Evolutionary conservation across 2,113 vertebrate species (phyloP).

Genomic region (Prunella fulvescens): DNA sequence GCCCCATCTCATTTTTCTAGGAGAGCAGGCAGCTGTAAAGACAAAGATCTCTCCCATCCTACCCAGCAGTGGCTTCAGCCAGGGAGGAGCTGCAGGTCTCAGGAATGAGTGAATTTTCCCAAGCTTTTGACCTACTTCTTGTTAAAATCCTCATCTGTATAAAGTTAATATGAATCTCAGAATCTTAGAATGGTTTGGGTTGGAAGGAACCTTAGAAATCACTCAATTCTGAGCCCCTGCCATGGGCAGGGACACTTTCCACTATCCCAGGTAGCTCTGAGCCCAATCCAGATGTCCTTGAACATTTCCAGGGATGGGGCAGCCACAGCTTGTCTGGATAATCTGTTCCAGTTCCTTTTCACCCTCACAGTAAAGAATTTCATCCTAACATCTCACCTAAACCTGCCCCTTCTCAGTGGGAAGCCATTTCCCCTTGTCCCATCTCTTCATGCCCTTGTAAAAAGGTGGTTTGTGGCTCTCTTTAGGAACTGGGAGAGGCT

Average conservation of each 20-base stretch:
- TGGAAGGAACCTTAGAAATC: background rate
- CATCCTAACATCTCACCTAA: background rate
- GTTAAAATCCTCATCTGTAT: no score
- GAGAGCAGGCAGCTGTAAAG: background rate
- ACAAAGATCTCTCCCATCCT: background rate
- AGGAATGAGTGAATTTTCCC: background rate
- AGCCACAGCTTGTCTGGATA: background rate
- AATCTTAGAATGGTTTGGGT: background rate
- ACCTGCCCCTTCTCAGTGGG: background rate
- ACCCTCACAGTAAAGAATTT: background rate
- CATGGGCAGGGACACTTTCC: background rate
- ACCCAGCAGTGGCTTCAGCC: background rate
- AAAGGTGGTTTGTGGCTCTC: no score
- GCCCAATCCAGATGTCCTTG: background rate
- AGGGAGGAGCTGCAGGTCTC: background rate
- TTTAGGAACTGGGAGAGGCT: no score
- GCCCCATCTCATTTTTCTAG: background rate
- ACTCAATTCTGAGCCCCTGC: accelerated
- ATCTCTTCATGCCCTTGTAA: no score
- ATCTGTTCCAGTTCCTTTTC: background rate
- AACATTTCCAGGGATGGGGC: background rate
- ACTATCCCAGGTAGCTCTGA: accelerated
- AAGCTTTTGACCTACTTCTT: background rate
- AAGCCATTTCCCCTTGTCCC: background rate
- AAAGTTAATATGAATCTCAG: background rate